Base-by-base conservation (phyloP, 2,113 vertebrate species). In the Chionodraco myersi region DNA sequence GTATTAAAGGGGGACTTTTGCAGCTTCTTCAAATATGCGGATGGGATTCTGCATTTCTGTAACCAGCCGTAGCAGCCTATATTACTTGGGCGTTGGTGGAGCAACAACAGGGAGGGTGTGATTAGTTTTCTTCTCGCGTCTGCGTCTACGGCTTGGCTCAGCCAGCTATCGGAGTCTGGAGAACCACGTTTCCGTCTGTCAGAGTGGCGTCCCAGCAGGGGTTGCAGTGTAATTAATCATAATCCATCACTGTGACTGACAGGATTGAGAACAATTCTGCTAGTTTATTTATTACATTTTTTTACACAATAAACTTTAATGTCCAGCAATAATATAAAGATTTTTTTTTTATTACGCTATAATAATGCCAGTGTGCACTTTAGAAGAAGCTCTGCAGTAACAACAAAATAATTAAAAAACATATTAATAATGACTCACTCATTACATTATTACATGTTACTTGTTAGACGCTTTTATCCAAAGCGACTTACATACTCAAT, bases 141-240 rank as follows among this genome's bases (percentile, higher is more conserved):
- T 62, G 53, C 23, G 11, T 84, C 80, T 80, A 34, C 66, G 77
- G 70, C 71, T 52, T 23, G 4, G 70, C 70, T 79, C 76, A 79
- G 68, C n/a, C 59, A 72, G 54, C 45, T 54, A 70, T 73, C 68
- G 62, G 45, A 60, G 56, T 47, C 72, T 45, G 71, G 49, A 74
- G 70, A 85, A 53, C 45, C 76, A 84, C 10, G 11, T 71, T 71
- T 86, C 86, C 53, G 47, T 61, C 63, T 79, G 58, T 77, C 63
- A 77, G 68, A 82, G 48, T 85, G 85, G 74, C n/a, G 49, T 63
- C 82, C 64, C 86, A 72, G 83, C 82, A 76, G 74, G 84, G 74
- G 72, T 51, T 75, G 67, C 68, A 14, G 61, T 51, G 82, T 80
- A 89, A 91, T 90, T 90, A 91, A 89, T 87, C 84, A 79, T 56